A percentile compares a stretch with the other conserved stretches of the same genome.
These are phyloP conservation scores for Pomacea maculata DNA, from an alignment of 1,140 invertebrate genomes.

Conservation along the genomic window DNA sequence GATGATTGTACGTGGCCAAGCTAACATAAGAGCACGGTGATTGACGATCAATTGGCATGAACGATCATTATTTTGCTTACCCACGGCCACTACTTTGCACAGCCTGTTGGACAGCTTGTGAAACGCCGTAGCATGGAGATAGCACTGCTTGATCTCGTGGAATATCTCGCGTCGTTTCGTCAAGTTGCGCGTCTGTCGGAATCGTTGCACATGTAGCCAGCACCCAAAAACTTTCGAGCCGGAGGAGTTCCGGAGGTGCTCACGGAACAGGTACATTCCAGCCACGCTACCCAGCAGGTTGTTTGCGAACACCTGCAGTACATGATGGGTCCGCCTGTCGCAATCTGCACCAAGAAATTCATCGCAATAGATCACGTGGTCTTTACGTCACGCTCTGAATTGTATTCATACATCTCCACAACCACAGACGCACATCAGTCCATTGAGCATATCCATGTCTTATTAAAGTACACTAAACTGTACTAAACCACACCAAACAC, in stretches of 20 bases:
- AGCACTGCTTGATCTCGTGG: not conserved
- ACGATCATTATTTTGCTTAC: too few species aligned
- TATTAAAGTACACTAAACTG: too few species aligned
- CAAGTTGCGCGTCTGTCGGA: slow-evolving; percentile 4
- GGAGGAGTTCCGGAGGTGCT: slow-evolving; percentile 14
- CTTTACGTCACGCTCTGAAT: too few species aligned
- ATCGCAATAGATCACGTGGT: too few species aligned
- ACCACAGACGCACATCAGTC: too few species aligned
- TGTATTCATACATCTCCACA: too few species aligned
- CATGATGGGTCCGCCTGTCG: not conserved
- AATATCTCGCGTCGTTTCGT: slow-evolving; percentile 2
- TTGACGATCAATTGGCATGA: too few species aligned
- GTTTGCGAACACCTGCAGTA: slow-evolving; percentile 1
- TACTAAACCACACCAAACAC: too few species aligned
- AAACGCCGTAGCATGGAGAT: not conserved
- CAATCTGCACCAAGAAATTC: too few species aligned
- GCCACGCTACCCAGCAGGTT: slow-evolving; percentile 21
- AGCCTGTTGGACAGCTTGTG: not conserved
- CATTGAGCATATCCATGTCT: too few species aligned
- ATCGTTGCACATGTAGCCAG: slow-evolving; percentile 25
- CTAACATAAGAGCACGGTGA: too few species aligned
- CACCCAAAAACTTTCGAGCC: slow-evolving; percentile 19
- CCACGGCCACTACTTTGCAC: not conserved
- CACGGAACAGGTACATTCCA: slow-evolving; percentile 23
- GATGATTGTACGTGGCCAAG: too few species aligned